Base-by-base conservation (phyloP, 2,113 vertebrate genomes). In the Tenebrosternarchus preto region DNA sequence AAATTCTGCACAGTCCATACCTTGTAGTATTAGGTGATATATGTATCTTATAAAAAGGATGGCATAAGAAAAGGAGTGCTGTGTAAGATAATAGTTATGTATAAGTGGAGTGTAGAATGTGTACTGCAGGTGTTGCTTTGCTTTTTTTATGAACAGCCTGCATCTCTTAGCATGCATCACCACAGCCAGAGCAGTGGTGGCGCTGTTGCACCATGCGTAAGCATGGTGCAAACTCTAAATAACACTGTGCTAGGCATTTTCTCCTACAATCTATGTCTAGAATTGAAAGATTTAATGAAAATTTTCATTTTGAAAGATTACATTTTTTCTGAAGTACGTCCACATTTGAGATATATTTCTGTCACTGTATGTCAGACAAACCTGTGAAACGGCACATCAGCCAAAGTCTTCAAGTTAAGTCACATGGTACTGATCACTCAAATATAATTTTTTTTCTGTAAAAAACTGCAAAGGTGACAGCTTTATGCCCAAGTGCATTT, bases 161-260 rank as follows among this genome's bases (percentile, higher is more conserved):
- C 6, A 36, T 36, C 33, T 36, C 6, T 36, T 36, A 36, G 33
- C 33, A 36, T 36, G 33, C 33, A 36, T 36, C 33, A 36, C 33
- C 2, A 36, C 33, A 36, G 33, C 6, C 2, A 6, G 33, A 36
- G 43, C 11, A 9, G 71, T 11, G 73, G 24, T 79, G 73, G 75
- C 31, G 70, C 77, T 90, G 25, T 22, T 81, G 69, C 71, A 72
- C 81, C 2, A 72, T 60, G 39, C 0, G 24, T 57, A 17, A 66
- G 5, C 9, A n/a, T n/a, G n/a, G n/a, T n/a, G 56, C n/a, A 7
- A n/a, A 12, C 56, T 56, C 27, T 55, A 17, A 1, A 12, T 19
- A 3, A 46, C 0, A 7, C 53, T 73, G 19, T 20, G 25, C 2
- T 68, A n/a, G 22, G 27, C 31, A 20, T 29, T 39, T 31, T 2